Evolutionary conservation across 2,797 vertebrate species (phyloP), one percentile per base, ranked within the genome.

Genomic region (Cirrhinus molitorella): DNA sequence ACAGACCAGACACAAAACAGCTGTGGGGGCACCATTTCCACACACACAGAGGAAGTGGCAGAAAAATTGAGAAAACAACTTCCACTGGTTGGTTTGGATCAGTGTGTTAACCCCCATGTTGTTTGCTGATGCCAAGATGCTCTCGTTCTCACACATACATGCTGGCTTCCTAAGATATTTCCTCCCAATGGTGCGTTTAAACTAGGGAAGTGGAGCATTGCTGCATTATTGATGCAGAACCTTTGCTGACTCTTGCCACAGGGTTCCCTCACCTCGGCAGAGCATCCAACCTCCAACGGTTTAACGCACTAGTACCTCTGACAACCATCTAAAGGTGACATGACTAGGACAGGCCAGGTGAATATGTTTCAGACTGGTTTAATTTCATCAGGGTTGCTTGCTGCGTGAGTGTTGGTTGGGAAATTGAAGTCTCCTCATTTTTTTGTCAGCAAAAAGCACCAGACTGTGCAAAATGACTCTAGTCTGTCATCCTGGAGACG

Each of bases 201-300:
- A 83, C 43, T 83, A 66, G 49, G 75, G 77, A 87, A 89, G 77
- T 83, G 59, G 78, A 85, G 45, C 73, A 55, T 25, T 55, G 68
- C 37, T 87, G 55, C 83, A 86, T 87, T 85, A 87, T 86, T 89
- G 53, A 85, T 89, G 80, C 49, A 19, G n/a, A 65, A 76, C 14
- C 11, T 67, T 68, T 5, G 23, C 59, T 74, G 23, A 79, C 40
- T 74, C 79, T 66, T 70, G 51, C 67, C 55, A 77, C 71, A 67
- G 31, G 51, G 63, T 85, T 82, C 47, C 72, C 71, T 67, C 57
- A 81, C 67, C 71, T 74, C 25, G 21, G 68, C 67, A 16, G 51
- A 63, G 45, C 74, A 66, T 85, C 51, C 37, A 72, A 79, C 78
- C 45, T 57, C 47, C n/a, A 43, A 10, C 11, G n/a, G 5, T 51